A percentile compares a stretch with the other conserved stretches of the same genome.
Evolutionary conservation across 64 coral and sea anemone species (phyloP).

Genomic region (Pocillopora damicornis): DNA sequence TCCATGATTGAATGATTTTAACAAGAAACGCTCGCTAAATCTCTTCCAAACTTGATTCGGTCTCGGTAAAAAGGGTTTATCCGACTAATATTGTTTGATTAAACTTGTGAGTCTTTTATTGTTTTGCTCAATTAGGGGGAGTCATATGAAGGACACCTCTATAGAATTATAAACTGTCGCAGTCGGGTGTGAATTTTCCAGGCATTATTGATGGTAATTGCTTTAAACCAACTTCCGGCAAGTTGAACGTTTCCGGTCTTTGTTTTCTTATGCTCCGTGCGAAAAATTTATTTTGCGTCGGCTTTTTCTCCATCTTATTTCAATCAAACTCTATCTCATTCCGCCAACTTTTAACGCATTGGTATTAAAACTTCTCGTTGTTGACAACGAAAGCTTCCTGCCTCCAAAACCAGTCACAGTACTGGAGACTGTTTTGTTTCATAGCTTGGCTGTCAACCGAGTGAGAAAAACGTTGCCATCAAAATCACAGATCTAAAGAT

Average conservation of each 20-base stretch:
- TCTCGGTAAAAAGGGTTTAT: not conserved
- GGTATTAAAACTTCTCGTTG: not conserved
- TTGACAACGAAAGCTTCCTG: not conserved
- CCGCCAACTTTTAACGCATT: not conserved
- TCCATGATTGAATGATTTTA: not conserved
- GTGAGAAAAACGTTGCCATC: not conserved
- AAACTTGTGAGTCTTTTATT: not conserved
- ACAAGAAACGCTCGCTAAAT: not conserved
- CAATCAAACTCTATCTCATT: not conserved
- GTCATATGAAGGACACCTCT: not conserved
- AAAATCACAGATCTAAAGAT: constrained; percentile 37
- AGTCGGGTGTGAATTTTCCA: constrained; percentile 28
- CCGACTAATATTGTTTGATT: not conserved
- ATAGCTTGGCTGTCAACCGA: constrained; percentile 4
- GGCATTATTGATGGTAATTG: constrained; percentile 49
- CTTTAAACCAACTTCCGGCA: constrained; percentile 39
- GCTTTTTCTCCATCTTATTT: not conserved
- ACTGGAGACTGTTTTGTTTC: not conserved
- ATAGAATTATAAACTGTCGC: constrained; percentile 9
- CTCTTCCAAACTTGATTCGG: not conserved
- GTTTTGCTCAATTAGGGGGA: not conserved
- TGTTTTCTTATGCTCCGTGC: not conserved
- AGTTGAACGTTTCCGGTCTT: constrained; percentile 40
- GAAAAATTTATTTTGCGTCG: not conserved
- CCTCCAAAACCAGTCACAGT: not conserved